phyloP scores from a whole-genome alignment of 2,888 invertebrate species.

The Amiota minor region DNA sequence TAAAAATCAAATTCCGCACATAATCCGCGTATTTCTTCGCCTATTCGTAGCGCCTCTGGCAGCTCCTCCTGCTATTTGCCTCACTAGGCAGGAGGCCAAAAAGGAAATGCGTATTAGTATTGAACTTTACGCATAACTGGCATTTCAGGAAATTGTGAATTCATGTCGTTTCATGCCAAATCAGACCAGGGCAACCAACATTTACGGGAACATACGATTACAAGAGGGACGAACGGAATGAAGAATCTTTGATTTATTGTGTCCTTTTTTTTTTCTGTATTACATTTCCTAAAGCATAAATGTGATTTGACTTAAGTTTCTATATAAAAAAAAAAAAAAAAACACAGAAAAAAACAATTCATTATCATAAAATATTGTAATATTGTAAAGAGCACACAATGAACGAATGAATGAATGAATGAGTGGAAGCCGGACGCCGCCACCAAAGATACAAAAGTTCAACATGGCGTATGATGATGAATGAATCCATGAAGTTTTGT shows the following conservation, averaged over 20 bases:
- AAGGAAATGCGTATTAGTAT: conserved; percentile 7
- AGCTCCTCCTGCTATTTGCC: too few relatives aligned
- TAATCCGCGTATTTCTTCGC: background rate
- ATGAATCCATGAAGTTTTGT: too few relatives aligned
- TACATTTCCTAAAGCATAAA: background rate
- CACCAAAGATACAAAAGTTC: conserved; percentile 12
- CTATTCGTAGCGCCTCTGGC: background rate
- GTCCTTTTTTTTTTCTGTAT: background rate
- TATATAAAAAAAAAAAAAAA: too few relatives aligned
- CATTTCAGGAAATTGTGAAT: conserved; percentile 15
- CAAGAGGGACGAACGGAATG: background rate
- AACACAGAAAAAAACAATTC: conserved; percentile 17
- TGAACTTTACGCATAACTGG: conserved; percentile 23
- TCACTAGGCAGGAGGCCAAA: too few relatives aligned
- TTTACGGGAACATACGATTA: background rate
- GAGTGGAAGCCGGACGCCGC: conserved; percentile 44
- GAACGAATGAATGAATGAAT: conserved; percentile 40
- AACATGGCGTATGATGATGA: conserved; percentile 20
- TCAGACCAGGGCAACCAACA: background rate
- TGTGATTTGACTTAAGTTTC: too few relatives aligned
- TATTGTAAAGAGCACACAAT: background rate
- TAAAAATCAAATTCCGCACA: conserved; percentile 21
- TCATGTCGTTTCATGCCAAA: background rate
- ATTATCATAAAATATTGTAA: background rate
- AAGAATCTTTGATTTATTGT: conserved; percentile 1